Evolutionary conservation across 1,140 invertebrate genomes (phyloP), one percentile per base, ranked within the genome.

Genomic region (Aphis gossypii): DNA sequence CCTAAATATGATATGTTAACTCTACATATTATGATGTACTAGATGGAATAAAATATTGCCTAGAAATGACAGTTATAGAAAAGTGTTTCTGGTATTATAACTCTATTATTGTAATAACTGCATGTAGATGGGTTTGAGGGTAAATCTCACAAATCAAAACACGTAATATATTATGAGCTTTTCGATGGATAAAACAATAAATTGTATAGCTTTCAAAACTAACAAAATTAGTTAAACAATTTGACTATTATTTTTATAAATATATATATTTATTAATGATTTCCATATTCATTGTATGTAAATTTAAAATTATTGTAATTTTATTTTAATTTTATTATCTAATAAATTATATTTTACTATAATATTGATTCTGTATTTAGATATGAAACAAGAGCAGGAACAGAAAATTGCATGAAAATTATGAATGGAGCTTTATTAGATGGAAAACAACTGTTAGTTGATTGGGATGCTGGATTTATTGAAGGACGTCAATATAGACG

Each of bases 391-490:
- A 96, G 99, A 95, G 94, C 95, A 6, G 99, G 99, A 96, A 97
- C 98, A 41, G 98, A 99, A 95, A 97, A 97, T 95, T 98, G 98
- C 94, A 98, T 99, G 97, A 96, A 98, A 95, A 99, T 98, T 95
- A 96, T 99, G 25, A 99, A 99, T 96, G 98, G 98, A 4, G 99
- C 99, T 1, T 96, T 98, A 94, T 95, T 99, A 41, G 99, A 99
- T 96, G 99, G 99, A 94, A 96, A 99, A 95, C 97, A 99, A 88
- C 98, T 99, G 46, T 96, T 99, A 95, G 99, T 98, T 92, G 99
- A 99, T 96, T 99, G 99, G 99, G 99, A 99, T 96, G 99, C 99
- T 86, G 99, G 99, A 7, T 99, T 99, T 96, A 97, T 99, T 93
- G 99, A 99, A 96, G 99, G 99, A 7, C 96, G 99, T 94, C 99